Evolutionary conservation across 2,888 invertebrate species (phyloP).

Genomic region (Eristalis pertinax): DNA sequence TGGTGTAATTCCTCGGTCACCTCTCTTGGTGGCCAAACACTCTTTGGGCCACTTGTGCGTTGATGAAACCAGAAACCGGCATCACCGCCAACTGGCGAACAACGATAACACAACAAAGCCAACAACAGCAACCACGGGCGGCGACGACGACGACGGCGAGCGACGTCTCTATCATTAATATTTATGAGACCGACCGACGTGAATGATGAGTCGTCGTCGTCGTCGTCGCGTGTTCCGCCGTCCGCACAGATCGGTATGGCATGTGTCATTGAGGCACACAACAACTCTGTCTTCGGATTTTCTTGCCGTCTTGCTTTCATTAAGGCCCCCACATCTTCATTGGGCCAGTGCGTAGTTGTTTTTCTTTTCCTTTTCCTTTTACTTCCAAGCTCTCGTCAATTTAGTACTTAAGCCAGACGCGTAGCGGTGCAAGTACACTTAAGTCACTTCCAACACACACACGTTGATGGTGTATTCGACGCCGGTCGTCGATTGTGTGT

Average conservation of each 20-base stretch:
- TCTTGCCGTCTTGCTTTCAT: slow-evolving; percentile 19
- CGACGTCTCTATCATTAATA: slow-evolving; percentile 62
- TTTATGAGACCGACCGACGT: slow-evolving; percentile 59
- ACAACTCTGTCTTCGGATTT: slow-evolving; percentile 18
- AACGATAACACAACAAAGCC: not conserved
- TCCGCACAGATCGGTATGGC: slow-evolving; percentile 51
- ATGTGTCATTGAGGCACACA: slow-evolving; percentile 63
- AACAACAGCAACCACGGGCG: not conserved
- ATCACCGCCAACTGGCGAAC: too few relatives aligned
- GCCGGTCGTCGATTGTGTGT: slow-evolving; percentile 17
- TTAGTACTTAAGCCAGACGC: slow-evolving; percentile 57
- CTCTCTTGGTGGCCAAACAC: not conserved
- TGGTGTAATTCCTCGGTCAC: not conserved
- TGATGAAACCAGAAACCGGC: not conserved
- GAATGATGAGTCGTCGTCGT: slow-evolving; percentile 62
- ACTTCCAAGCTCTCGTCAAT: slow-evolving; percentile 39
- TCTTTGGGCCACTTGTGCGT: not conserved
- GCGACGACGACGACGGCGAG: slow-evolving; percentile 9
- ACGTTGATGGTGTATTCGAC: not conserved
- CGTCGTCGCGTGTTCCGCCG: slow-evolving; percentile 54
- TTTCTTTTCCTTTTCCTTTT: slow-evolving; percentile 6
- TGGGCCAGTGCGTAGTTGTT: slow-evolving; percentile 24
- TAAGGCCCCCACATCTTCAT: not conserved
- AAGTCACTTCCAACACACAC: slow-evolving; percentile 56
- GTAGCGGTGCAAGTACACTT: slow-evolving; percentile 58